Base-by-base conservation (phyloP, 35 echinoderm and acorn worm species). In the Amphiura filiformis region DNA sequence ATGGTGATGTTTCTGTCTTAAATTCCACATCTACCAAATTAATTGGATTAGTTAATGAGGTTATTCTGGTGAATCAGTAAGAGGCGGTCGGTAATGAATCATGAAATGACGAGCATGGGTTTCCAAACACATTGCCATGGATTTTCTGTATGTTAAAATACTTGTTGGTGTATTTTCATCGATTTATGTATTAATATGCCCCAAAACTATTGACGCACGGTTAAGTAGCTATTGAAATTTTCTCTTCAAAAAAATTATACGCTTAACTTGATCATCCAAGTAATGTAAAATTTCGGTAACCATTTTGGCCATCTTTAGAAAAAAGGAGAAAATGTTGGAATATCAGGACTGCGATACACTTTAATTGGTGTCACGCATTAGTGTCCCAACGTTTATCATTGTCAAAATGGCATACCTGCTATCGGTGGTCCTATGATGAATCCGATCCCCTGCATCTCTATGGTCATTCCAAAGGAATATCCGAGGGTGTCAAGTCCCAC, bases 381-480 rank as follows among this genome's bases (percentile, higher is more conserved):
- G n/a, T 75, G 1, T 23, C 31, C 20, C 65, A 79, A n/a, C 1
- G 17, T 52, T 35, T 1, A 14, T 52, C 30, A 34, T 18, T 30
- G 44, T n/a, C 34, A 40, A 12, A 13, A 18, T 7, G 22, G 30
- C 92, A 80, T 80, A 97, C 94, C 94, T 76, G 94, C 94, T 38
- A 93, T 52, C 7, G 94, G 94, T 34, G 94, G 94, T 38, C 94
- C 94, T 1, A 97, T n/a, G 39, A 97, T 61, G 70, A 97, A 97
- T 13, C 94, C 94, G 20, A 86, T 32, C 40, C 94, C 94, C 49
- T 97, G 94, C 94, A 97, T 97, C 56, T 97, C 94, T 47, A 97
- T 97, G 61, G 90, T 77, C 82, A 97, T 61, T 32, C 95, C 95
- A 38, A 97, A 97, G 17, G 95, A 93, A 52, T 97, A 97, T 0